A percentile compares a stretch with the other conserved stretches of the same genome.
Conservation (phyloP, 2,888 invertebrate species). For the Laspeyria flexula region DNA sequence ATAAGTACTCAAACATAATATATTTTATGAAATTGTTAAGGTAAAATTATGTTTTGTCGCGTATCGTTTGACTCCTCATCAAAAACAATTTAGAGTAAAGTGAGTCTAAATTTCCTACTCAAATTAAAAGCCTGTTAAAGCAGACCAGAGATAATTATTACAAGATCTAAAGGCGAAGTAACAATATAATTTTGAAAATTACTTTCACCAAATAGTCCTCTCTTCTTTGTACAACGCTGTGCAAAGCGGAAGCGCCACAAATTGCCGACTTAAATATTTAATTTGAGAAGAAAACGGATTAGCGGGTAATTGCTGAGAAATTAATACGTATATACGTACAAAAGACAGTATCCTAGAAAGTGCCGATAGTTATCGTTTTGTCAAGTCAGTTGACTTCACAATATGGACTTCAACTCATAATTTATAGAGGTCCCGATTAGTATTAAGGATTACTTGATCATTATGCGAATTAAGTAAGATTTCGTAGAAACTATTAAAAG, state of each 20-base stretch:
- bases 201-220: constrained; percentile 73
- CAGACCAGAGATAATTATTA: constrained; percentile 79
- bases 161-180: constrained; percentile 76
- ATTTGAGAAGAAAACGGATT: constrained; percentile 77
- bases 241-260: constrained; percentile 76
- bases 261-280: constrained; percentile 79
- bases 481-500: constrained; percentile 78
- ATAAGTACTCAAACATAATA: constrained; percentile 27
- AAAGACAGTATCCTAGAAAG: constrained; percentile 41
- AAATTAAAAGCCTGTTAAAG: constrained; percentile 79
- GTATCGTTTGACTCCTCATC: constrained; percentile 56
- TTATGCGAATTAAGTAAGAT: constrained; percentile 77
- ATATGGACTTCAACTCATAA: constrained; percentile 53
- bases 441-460: constrained; percentile 69
- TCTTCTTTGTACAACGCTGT: constrained; percentile 68
- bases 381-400: constrained; percentile 38
- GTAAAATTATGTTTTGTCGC: constrained; percentile 52
- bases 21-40: constrained; percentile 32
- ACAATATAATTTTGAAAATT: constrained; percentile 80
- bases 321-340: constrained; percentile 52
- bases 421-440: constrained; percentile 61
- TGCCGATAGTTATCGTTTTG: constrained; percentile 31
- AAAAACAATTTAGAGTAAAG: constrained; percentile 64
- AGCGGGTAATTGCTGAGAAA: constrained; percentile 67
- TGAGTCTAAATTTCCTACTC: constrained; percentile 68